These are phyloP conservation scores for Oryzias woworae DNA, from an alignment of 2,113 vertebrate genomes.

Conservation along the genomic window DNA sequence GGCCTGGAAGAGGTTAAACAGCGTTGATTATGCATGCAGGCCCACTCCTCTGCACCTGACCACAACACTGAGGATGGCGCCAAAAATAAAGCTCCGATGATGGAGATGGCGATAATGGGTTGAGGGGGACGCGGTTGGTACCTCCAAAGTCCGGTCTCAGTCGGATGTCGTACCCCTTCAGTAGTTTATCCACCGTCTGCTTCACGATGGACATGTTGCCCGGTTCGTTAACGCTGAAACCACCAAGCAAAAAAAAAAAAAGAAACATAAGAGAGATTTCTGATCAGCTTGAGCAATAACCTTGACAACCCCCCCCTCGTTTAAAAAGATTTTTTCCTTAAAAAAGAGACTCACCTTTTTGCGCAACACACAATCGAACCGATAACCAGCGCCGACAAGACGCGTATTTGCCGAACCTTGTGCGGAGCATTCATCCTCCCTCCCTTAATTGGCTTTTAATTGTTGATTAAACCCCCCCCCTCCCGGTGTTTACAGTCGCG, in stretches of 20 bases:
- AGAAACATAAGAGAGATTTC: conserved; percentile 25
- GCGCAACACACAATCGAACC: conserved; percentile 74
- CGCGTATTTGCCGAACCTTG: conserved; percentile 58
- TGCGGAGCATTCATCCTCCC: conserved; percentile 55
- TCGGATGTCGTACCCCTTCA: conserved; percentile 93
- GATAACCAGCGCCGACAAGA: conserved; percentile 64
- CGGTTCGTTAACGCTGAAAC: conserved; percentile 86
- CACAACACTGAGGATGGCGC: conserved; percentile 42
- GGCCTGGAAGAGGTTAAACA: conserved; percentile 75
- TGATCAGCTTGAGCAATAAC: conserved; percentile 47
- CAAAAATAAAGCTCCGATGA: conserved; percentile 44
- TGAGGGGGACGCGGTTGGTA: conserved; percentile 53
- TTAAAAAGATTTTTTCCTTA: neutral
- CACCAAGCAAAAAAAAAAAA: conserved; percentile 5
- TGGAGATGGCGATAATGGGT: neutral
- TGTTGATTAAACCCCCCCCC: conserved; percentile 5
- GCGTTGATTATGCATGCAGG: conserved; percentile 12
- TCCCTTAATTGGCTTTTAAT: neutral
- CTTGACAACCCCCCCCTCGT: conserved; percentile 43
- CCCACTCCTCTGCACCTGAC: conserved; percentile 39
- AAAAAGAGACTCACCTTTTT: conserved; percentile 60
- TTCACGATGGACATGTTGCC: conserved; percentile 95
- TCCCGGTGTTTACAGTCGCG: conserved; percentile 2
- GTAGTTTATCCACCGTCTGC: conserved; percentile 93
- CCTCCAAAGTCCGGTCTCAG: conserved; percentile 94